Base-by-base conservation (phyloP, 2,797 vertebrate genomes). In the Pipistrellus kuhlii region DNA sequence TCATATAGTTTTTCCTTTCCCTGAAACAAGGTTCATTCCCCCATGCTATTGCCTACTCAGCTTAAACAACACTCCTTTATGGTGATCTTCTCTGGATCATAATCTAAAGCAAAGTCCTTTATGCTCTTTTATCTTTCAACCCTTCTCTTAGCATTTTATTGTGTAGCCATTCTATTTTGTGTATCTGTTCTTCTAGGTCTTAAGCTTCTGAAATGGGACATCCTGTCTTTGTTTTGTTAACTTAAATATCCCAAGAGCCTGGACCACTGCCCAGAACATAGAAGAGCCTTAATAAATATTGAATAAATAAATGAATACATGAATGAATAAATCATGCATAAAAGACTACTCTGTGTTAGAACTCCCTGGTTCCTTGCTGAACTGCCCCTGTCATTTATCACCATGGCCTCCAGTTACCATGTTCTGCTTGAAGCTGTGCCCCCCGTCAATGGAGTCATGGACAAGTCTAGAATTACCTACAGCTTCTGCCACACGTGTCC, bases 171-270 rank as follows among this genome's bases (percentile, higher is more conserved):
- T 85, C 46, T 77, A 25, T 77, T 76, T 82, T 57, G 32, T 48
- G 20, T 41, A 27, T 66, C 25, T 90, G 6, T 85, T 62, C 51
- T 75, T 46, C 25, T 32, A 62, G 57, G 85, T 20, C 75, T 76
- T 87, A 76, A 92, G 21, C 32, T 85, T 85, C 17, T 76, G 25
- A 93, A n/a, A 20, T 12, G n/a, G 57, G 57, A 86, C 0, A 41
- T 20, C 30, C 10, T 51, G 10, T 85, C 66, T 77, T 81, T 88
- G 86, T 85, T 93, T 88, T 80, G 38, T 57, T 84, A 53, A 51
- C 8, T 80, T 78, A 53, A 25, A 48, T 25, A 68, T 86, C 46
- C 10, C 44, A 78, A 94, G 71, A 3, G 62, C 59, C 17, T 64
- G 76, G 20, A 84, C 11, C 11, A 84, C 66, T 72, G 12, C 53